Base-by-base conservation (phyloP, 2,888 invertebrate genomes). In the Drepana falcataria region DNA sequence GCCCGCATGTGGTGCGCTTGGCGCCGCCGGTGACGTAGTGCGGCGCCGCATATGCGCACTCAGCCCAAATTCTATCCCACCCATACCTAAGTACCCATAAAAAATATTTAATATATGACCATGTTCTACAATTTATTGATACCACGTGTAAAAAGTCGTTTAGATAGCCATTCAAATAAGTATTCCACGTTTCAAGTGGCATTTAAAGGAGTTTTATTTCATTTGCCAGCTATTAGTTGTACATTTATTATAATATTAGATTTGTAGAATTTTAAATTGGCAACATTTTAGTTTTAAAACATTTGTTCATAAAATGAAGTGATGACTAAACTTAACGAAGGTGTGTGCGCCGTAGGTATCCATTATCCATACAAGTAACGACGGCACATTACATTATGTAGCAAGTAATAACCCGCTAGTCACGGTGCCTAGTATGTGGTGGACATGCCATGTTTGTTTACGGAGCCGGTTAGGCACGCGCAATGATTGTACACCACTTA, bases 1-100 rank as follows among this genome's bases (percentile, higher is more conserved):
- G 66, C 59, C 63, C 66, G 76, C 86, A 87, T 84, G 80, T 87
- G 86, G 71, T 70, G 63, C 66, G n/a, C 74, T 64, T 62, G 75
- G 73, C 76, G 71, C 68, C 71, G 69, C 57, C 68, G 73, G 60
- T 73, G 79, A 73, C 79, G 79, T 73, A 68, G 58, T 65, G 62
- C 64, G 64, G 58, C 64, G 64, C 70, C 76, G 68, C 75, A 78
- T 68, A 72, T 80, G 79, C 76, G 71, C 70, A 73, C 72, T 73
- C 73, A 69, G 70, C 74, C 71, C 60, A 72, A 77, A 67, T 74
- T 67, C 66, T 65, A 62, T 62, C 63, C 56, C 65, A 63, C 60
- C 60, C 61, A 56, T 63, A 58, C 9, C 44, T 52, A 65, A 65
- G 67, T 68, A 66, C 63, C 52, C 59, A 65, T 65, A 73, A 70